A percentile compares a stretch with the other conserved stretches of the same genome.
Conservation (phyloP, 2,888 invertebrate species). For the Volucella zonaria region DNA sequence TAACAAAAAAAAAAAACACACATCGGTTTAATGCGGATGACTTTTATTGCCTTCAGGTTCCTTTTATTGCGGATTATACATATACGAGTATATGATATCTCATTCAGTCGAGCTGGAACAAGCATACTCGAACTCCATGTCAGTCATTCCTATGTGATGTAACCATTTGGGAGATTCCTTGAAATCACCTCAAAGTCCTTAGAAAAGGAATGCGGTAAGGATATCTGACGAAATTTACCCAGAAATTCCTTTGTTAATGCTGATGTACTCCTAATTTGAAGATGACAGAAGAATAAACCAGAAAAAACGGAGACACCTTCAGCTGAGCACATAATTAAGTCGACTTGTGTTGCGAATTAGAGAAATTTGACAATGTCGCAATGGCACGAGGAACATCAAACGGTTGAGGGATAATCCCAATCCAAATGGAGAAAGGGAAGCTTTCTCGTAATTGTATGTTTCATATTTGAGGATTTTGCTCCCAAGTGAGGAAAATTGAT, state of each 20-base stretch:
- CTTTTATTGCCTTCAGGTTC: slow-evolving; percentile 47
- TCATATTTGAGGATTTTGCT: neutral
- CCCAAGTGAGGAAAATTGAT: too few relatives aligned
- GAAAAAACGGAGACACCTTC: neutral
- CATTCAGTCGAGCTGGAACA: slow-evolving; percentile 32
- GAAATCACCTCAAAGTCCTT: slow-evolving; percentile 33
- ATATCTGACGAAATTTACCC: slow-evolving; percentile 20
- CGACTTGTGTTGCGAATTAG: slow-evolving; percentile 20
- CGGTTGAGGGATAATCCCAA: slow-evolving; percentile 7
- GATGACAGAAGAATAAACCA: neutral
- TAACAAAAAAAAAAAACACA: slow-evolving; percentile 22
- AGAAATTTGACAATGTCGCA: neutral
- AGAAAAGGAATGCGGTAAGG: slow-evolving; percentile 36
- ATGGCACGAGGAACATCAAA: slow-evolving; percentile 25
- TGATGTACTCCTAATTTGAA: neutral
- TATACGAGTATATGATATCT: slow-evolving; percentile 6
- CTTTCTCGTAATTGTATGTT: neutral
- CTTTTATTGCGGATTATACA: slow-evolving; percentile 52
- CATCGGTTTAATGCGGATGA: slow-evolving; percentile 44
- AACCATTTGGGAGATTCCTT: slow-evolving; percentile 37
- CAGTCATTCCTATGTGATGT: slow-evolving; percentile 35
- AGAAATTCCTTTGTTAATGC: slow-evolving; percentile 2
- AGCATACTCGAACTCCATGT: slow-evolving; percentile 1
- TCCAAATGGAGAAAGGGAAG: neutral
- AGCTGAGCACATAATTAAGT: slow-evolving; percentile 42